These are phyloP conservation scores for Dysdera silvatica DNA, from an alignment of 1,140 invertebrate species.

Conservation along the genomic window DNA sequence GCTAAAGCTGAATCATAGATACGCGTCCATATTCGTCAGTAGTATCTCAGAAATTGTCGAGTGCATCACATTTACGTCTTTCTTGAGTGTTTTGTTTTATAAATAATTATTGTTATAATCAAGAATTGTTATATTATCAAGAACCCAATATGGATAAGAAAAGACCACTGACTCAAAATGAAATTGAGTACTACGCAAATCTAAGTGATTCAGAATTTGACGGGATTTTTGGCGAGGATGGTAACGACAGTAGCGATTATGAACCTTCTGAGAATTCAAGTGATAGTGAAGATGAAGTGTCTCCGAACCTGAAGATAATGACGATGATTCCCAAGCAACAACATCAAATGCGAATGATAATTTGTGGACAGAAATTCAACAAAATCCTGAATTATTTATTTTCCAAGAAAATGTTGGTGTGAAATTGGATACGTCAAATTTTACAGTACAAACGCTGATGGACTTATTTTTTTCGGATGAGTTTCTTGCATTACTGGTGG, in stretches of 20 bases:
- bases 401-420: neutral
- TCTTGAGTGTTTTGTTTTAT: neutral
- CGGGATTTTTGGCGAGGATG: neutral
- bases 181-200: slow-evolving; percentile 1
- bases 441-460: no score
- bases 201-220: neutral
- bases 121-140: no score
- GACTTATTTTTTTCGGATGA: no score
- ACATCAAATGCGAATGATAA: neutral
- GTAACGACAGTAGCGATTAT: slow-evolving; percentile 1
- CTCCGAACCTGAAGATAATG: neutral
- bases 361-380: slow-evolving; percentile 1
- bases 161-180: slow-evolving; percentile 3
- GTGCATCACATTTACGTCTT: no score
- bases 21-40: no score
- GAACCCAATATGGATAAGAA: slow-evolving; percentile 3
- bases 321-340: neutral
- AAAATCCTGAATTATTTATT: slow-evolving; percentile 1
- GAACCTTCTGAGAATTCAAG: slow-evolving; percentile 1
- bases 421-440: neutral
- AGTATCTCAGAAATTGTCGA: no score
- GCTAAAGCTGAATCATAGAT: no score
- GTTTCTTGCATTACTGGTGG: no score
- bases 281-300: slow-evolving; percentile 1
- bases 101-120: no score